phyloP scores from a whole-genome alignment of 2,888 invertebrate species.

The Priocnemis perturbator region DNA sequence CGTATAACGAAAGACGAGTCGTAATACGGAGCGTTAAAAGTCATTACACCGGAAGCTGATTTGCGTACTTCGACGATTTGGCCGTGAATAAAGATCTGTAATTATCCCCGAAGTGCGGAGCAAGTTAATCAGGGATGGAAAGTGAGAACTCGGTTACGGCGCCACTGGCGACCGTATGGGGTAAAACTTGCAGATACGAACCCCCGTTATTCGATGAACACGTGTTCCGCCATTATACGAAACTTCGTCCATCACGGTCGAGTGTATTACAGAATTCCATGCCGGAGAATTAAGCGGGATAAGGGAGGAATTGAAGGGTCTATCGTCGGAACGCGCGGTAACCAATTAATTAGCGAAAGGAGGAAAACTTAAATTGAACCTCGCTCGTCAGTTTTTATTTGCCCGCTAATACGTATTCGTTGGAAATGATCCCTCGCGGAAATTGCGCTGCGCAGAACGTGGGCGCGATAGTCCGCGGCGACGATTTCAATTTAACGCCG shows the following conservation, averaged over 20 bases:
- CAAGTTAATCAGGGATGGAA: not conserved
- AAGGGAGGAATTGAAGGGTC: slow-evolving; percentile 1
- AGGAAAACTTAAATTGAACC: not conserved
- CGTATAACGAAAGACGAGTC: too few relatives aligned
- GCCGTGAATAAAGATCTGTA: too few relatives aligned
- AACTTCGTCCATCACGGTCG: slow-evolving; percentile 10
- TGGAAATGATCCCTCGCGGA: too few relatives aligned
- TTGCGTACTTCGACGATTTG: too few relatives aligned
- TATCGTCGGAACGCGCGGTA: slow-evolving; percentile 2
- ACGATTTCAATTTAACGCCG: too few relatives aligned
- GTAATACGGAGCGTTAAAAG: too few relatives aligned
- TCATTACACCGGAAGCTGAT: too few relatives aligned
- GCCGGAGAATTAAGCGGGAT: slow-evolving; percentile 6
- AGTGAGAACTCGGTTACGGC: slow-evolving; percentile 1
- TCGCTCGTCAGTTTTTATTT: too few relatives aligned
- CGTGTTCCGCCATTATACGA: slow-evolving; percentile 14
- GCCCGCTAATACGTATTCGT: too few relatives aligned
- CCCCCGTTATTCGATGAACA: slow-evolving; percentile 15
- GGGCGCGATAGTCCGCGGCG: too few relatives aligned
- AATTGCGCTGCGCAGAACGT: too few relatives aligned
- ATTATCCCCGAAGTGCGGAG: too few relatives aligned
- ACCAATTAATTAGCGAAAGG: slow-evolving; percentile 3
- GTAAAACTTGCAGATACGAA: slow-evolving; percentile 7
- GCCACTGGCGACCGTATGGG: slow-evolving; percentile 1
- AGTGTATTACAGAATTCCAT: slow-evolving; percentile 17